Base-by-base conservation (phyloP, 1,140 invertebrate species). In the Calliphora vicina region DNA sequence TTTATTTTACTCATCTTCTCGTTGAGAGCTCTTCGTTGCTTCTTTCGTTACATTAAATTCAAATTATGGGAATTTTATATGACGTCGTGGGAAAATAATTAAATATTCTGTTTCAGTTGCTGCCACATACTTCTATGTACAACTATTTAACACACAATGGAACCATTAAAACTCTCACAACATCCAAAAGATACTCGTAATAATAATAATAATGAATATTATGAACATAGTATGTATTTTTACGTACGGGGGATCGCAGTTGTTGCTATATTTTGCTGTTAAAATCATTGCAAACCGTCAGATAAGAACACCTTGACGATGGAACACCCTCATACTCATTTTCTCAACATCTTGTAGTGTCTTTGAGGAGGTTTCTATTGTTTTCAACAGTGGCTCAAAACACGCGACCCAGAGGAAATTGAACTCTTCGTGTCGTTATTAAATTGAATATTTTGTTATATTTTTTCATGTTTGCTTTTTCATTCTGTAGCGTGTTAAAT, bases 111-210 rank as follows among this genome's bases (percentile, higher is more conserved):
- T 6, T 25, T 20, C 61, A 25, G 17, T 6, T 15, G n/a, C 50
- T 6, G 50, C 15, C n/a, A n/a, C 50, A 57, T 17, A 57, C 50
- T 0, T 57, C 50, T n/a, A n/a, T n/a, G n/a, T 71, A 13, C 23
- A 25, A 72, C 85, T 88, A 86, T 84, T 88, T 88, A 88, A 86
- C 87, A 88, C 86, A 88, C 87, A 88, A 88, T 88, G 87, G 85
- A 85, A 84, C 84, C 84, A 87, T 87, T 87, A 87, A 87, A 87
- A 85, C 84, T 84, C 83, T 83, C 72, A 82, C 85, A 83, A 83
- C 86, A 86, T 29, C 15, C n/a, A n/a, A 76, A 17, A 50, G 10
- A 35, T 35, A 35, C 35, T 35, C 35, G 35, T 35, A 35, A 35
- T 35, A 35, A 35, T 35, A 35, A 35, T n/a, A 35, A 10, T 35